These are phyloP conservation scores for Parazoanthus swiftii DNA, from an alignment of 92 coral and sea anemone species.

Conservation along the genomic window DNA sequence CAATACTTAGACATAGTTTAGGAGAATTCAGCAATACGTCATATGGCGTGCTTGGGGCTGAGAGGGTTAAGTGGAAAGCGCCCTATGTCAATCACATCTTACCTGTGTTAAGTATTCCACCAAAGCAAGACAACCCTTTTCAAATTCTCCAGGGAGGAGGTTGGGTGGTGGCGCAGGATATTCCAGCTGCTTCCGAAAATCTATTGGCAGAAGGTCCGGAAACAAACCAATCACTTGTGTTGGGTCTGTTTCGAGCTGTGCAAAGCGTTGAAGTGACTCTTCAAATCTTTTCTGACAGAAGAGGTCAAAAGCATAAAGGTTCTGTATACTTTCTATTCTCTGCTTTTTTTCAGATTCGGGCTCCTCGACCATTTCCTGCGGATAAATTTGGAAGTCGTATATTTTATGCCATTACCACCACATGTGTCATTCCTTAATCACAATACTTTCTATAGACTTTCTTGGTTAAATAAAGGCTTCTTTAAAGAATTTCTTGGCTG, in stretches of 20 bases:
- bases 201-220: slow-evolving; percentile 90
- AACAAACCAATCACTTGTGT: slow-evolving; percentile 95
- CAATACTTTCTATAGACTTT: no score
- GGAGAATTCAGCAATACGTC: no score
- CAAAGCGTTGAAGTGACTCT: slow-evolving; percentile 92
- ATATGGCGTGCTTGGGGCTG: no score
- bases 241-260: slow-evolving; percentile 93
- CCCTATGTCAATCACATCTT: not conserved
- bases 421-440: no score
- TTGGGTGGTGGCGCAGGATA: slow-evolving; percentile 86
- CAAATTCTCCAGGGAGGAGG: slow-evolving; percentile 83
- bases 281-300: slow-evolving; percentile 98
- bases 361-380: slow-evolving; percentile 88
- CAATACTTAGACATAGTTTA: not conserved
- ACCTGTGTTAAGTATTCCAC: slow-evolving; percentile 93
- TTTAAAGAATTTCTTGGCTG: no score
- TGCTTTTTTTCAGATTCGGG: slow-evolving; percentile 76
- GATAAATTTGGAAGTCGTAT: not conserved
- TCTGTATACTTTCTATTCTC: slow-evolving; percentile 86
- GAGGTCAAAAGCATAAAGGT: slow-evolving; percentile 92
- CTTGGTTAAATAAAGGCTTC: no score
- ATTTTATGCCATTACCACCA: not conserved
- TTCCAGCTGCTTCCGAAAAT: slow-evolving; percentile 85
- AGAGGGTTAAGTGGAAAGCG: no score
- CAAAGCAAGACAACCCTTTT: slow-evolving; percentile 90